Evolutionary conservation across 2,888 invertebrate genomes (phyloP).

Genomic region (Stomorhina lunata): DNA sequence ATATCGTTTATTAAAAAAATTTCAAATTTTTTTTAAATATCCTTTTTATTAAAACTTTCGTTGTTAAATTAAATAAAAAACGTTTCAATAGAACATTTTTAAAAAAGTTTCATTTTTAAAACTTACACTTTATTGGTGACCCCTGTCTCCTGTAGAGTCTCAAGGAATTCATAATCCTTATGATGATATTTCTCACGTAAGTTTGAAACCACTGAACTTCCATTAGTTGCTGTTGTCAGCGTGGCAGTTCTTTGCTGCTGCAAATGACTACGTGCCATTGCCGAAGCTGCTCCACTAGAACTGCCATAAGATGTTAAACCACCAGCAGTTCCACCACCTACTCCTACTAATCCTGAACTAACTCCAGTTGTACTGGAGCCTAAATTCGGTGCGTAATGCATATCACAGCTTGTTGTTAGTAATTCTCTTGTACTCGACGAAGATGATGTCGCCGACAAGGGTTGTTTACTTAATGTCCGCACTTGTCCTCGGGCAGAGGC

Average conservation of each 20-base stretch:
- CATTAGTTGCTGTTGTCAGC: conserved; percentile 59
- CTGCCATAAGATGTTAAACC: conserved; percentile 38
- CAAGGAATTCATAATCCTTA: conserved; percentile 77
- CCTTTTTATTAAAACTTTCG: too few species aligned
- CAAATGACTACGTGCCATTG: conserved; percentile 42
- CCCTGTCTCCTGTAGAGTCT: conserved; percentile 78
- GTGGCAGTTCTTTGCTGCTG: conserved; percentile 46
- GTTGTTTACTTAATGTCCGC: conserved; percentile 68
- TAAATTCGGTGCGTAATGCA: conserved; percentile 71
- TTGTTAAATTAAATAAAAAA: background rate
- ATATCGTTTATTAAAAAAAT: too few species aligned
- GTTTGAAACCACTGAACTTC: conserved; percentile 63
- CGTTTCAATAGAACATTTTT: conserved; percentile 14
- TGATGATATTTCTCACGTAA: conserved; percentile 73
- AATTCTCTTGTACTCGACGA: conserved; percentile 70
- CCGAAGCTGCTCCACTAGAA: conserved; percentile 25
- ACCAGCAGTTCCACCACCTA: conserved; percentile 65
- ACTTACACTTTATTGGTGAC: conserved; percentile 79
- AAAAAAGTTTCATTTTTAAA: too few species aligned
- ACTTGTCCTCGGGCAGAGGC: conserved; percentile 68
- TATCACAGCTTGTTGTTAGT: conserved; percentile 74
- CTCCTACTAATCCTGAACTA: conserved; percentile 50
- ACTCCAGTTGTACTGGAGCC: conserved; percentile 59
- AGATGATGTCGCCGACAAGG: conserved; percentile 67
- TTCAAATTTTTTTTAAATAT: too few species aligned